Percentiles rank a stretch among this genome's conserved stretches.
Evolutionary conservation across 2,797 vertebrate genomes (phyloP).

Genomic region (Parauchenoglanis punctatus): DNA sequence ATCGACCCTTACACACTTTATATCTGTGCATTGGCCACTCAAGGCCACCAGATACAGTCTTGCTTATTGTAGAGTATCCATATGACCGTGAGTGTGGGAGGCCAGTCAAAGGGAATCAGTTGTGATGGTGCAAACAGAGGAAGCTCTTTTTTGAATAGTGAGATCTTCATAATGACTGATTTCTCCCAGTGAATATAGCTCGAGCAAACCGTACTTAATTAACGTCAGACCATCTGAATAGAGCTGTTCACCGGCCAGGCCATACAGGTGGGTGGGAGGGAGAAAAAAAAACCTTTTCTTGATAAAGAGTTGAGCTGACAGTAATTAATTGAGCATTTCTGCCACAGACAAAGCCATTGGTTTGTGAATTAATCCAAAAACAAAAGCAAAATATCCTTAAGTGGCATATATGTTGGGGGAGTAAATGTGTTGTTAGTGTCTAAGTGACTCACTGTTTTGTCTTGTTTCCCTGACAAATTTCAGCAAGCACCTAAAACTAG

Average conservation of each 20-base stretch:
- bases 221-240: conserved; percentile 50
- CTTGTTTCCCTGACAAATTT: conserved; percentile 29
- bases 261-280: background rate
- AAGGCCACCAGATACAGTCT: background rate
- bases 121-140: conserved; percentile 29
- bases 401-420: conserved; percentile 37
- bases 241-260: conserved; percentile 39
- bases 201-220: conserved; percentile 57
- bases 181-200: conserved; percentile 43
- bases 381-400: conserved; percentile 44
- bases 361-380: conserved; percentile 55
- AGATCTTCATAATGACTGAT: conserved; percentile 52
- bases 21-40: background rate
- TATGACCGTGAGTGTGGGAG: conserved; percentile 14
- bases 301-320: conserved; percentile 60
- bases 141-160: conserved; percentile 53
- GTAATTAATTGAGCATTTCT: conserved; percentile 57
- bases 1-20: background rate
- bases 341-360: conserved; percentile 45
- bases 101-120: conserved; percentile 36
- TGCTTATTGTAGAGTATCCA: conserved; percentile 2
- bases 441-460: conserved; percentile 41
- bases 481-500: conserved; percentile 8
- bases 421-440: conserved; percentile 36
- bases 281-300: conserved; percentile 36